phyloP scores from a whole-genome alignment of 2,113 vertebrate species.

The Ophiodon elongatus region DNA sequence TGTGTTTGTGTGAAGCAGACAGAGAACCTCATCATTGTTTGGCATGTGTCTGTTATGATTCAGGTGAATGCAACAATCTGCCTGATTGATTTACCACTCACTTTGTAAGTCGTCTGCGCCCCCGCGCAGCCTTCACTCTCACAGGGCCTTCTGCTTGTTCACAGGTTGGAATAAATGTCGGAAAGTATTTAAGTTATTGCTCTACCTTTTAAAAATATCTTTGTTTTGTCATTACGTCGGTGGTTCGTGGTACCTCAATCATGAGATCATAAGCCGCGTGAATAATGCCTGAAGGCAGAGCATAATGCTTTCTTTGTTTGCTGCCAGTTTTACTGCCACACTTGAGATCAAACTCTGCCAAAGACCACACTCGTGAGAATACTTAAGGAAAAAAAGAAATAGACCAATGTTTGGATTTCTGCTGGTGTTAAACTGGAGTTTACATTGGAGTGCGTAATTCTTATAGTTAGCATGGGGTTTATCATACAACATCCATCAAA shows the following conservation, averaged over 20 bases:
- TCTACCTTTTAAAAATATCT: not conserved
- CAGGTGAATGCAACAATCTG: slow-evolving; percentile 67
- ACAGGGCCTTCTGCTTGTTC: not conserved
- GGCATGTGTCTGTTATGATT: slow-evolving; percentile 78
- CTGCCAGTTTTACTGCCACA: slow-evolving; percentile 5
- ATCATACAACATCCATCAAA: slow-evolving; percentile 60
- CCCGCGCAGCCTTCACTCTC: slow-evolving; percentile 36
- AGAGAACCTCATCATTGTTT: slow-evolving; percentile 74
- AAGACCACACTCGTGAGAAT: not conserved
- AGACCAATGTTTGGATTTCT: slow-evolving; percentile 30
- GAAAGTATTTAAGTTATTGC: slow-evolving; percentile 10
- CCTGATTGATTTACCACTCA: slow-evolving; percentile 70
- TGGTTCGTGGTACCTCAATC: not conserved
- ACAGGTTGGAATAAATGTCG: slow-evolving; percentile 22
- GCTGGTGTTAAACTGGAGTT: slow-evolving; percentile 8
- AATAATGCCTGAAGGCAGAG: not conserved
- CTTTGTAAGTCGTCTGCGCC: slow-evolving; percentile 59
- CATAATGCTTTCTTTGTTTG: slow-evolving; percentile 19
- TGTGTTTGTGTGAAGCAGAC: slow-evolving; percentile 40
- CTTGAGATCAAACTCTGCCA: slow-evolving; percentile 26
- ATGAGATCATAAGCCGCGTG: slow-evolving; percentile 20
- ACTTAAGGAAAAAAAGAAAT: not conserved
- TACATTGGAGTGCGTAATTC: slow-evolving; percentile 7
- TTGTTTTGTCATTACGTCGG: slow-evolving; percentile 14
- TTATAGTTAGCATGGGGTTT: slow-evolving; percentile 24